A percentile compares a stretch with the other conserved stretches of the same genome.
These are phyloP conservation scores for Notamacropus eugenii DNA, from an alignment of 2,797 vertebrate species.

Conservation along the genomic window DNA sequence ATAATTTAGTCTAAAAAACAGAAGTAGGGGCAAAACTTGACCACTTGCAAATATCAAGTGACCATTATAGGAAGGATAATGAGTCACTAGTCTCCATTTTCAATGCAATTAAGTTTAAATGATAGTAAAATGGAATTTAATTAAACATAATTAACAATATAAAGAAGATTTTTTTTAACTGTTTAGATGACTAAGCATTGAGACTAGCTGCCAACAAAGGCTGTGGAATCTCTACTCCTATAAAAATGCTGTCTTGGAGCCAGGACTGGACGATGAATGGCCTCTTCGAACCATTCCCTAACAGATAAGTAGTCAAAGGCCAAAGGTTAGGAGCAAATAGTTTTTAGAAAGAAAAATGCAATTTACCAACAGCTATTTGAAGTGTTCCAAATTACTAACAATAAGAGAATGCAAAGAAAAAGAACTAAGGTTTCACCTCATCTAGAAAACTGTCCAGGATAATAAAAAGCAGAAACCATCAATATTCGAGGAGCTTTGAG, in stretches of 20 bases:
- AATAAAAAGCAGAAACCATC: neutral
- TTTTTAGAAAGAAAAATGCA: neutral
- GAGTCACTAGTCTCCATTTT: slow-evolving; percentile 22
- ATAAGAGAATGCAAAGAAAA: neutral
- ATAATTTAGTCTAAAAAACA: slow-evolving; percentile 25
- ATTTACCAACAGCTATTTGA: neutral
- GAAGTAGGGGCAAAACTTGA: neutral
- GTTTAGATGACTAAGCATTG: neutral
- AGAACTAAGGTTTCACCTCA: neutral
- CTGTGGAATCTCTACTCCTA: neutral
- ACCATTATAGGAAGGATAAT: neutral
- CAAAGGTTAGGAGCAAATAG: neutral
- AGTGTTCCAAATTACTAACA: neutral
- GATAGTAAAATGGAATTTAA: neutral
- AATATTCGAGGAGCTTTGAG: too few species aligned
- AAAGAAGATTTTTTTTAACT: neutral
- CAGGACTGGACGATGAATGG: neutral
- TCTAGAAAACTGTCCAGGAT: neutral
- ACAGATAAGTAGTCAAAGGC: neutral
- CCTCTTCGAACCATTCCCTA: neutral
- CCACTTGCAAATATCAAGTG: neutral
- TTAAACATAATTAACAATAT: neutral
- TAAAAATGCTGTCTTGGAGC: neutral
- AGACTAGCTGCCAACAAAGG: neutral
- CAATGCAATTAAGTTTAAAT: slow-evolving; percentile 20